Base-by-base conservation (phyloP, 2,888 invertebrate species). In the Plagodis dolabraria region DNA sequence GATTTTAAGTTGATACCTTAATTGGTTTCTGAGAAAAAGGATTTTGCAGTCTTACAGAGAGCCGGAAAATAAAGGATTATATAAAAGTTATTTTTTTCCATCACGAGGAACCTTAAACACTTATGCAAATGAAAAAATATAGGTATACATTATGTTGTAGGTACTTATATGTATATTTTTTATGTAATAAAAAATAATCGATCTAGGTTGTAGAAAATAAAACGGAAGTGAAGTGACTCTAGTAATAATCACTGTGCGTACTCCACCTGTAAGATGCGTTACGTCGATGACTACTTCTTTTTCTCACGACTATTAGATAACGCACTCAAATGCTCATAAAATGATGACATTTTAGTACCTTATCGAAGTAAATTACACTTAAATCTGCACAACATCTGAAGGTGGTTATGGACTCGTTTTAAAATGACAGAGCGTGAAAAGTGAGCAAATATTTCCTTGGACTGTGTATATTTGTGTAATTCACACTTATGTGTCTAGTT, bases 261-360 rank as follows among this genome's bases (percentile, higher is more conserved):
- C 50, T 58, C 63, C 63, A 69, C 59, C 58, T 45, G 44, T 47
- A 10, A 6, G 5, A 12, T 8, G 33, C 42, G 48, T 51, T 57
- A 44, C 57, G 52, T 82, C 82, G 65, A 71, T 67, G 68, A 69
- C 72, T 75, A 68, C 68, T 69, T 73, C 65, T 71, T 72, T 75
- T 82, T 83, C 83, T 77, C 83, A 84, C 79, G 79, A 69, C 59
- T 54, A 68, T 84, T 82, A 75, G 72, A 69, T 78, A 83, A 83
- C 71, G 34, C 38, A 52, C 52, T 47, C 50, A 40, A 47, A 45
- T 9, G 35, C 33, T 53, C 33, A 52, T 43, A 38, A 34, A 22
- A 47, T 47, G 10, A 22, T 22, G 34, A 9, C 40, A 12, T 40
- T 8, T 52, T 60, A 35, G 42, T 33, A 56, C 53, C 43, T 47